Base-by-base conservation (phyloP, 2,113 vertebrate species). In the Caretta caretta region DNA sequence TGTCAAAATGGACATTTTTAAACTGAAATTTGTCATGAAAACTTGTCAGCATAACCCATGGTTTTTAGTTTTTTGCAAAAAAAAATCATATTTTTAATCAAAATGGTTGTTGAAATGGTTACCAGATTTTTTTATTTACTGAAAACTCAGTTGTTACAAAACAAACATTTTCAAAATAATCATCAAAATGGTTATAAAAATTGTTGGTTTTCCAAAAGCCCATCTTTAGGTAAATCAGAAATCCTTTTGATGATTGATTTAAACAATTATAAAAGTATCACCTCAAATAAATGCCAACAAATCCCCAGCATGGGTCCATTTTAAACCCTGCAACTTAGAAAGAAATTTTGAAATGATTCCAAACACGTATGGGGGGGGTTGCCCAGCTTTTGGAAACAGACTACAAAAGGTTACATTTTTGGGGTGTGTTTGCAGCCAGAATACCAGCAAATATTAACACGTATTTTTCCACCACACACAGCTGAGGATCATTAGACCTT, bases 21-120 rank as follows among this genome's bases (percentile, higher is more conserved):
- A 9, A 86, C 19, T 78, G 79, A 97, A 94, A 62, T 91, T 49
- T 19, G 57, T 96, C 87, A 91, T n/a, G 89, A 24, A 54, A 92
- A 86, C 25, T 94, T 78, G 91, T 88, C 85, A 42, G 83, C 16
- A 38, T 79, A 92, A 2, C 50, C 50, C 56, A 7, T 20, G 5
- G 3, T 72, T 80, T 84, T 93, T 49, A 24, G 8, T 38, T 2
- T 72, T 72, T 80, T 84, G 69, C 87, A 89, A 25, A 75, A 84
- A 84, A 56, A 19, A 25, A 3, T 90, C 5, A 5, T 42, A 87
- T 88, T 86, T 46, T 90, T 93, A 87, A 87, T 76, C 22, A 50
- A 5, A 0, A 0, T 72, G 82, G 22, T 6, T 84, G 46, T 31
- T 88, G 35, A 84, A 86, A 88, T 46, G 49, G 2, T 5, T 72